phyloP scores from a whole-genome alignment of 1,140 invertebrate species.

The Euura saliciscinereae region DNA sequence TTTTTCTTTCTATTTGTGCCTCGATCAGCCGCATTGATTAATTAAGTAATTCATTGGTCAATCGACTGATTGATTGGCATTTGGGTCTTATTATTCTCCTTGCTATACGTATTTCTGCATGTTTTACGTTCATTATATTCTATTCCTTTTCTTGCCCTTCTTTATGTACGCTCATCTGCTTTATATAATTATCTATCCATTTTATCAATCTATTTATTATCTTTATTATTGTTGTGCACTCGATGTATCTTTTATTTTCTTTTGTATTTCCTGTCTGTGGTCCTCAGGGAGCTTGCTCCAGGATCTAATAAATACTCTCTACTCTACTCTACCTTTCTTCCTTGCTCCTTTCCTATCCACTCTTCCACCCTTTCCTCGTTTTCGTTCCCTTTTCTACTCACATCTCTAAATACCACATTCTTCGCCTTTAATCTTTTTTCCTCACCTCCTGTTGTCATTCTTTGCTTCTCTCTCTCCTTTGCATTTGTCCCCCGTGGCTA shows the following conservation, averaged over 20 bases:
- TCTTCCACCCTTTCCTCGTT: too few relatives aligned
- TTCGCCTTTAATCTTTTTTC: too few relatives aligned
- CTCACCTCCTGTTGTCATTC: too few relatives aligned
- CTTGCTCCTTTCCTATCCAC: too few relatives aligned
- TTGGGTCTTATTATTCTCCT: neutral
- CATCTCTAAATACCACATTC: too few relatives aligned
- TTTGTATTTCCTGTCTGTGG: neutral
- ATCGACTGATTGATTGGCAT: neutral
- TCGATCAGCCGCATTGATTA: neutral
- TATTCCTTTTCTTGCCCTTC: neutral
- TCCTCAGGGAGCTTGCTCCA: neutral
- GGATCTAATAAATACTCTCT: neutral
- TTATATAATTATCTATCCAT: neutral
- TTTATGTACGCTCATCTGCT: neutral
- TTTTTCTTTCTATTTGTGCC: too few relatives aligned
- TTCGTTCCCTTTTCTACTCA: too few relatives aligned
- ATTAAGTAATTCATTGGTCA: neutral
- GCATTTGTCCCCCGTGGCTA: too few relatives aligned
- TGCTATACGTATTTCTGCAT: neutral
- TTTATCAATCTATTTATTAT: neutral
- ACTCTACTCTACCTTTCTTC: neutral
- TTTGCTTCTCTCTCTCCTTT: too few relatives aligned
- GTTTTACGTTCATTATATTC: neutral
- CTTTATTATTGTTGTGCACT: neutral
- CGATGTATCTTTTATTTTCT: neutral